phyloP scores from a whole-genome alignment of 2,888 invertebrate species.

The Cephus spinipes region DNA sequence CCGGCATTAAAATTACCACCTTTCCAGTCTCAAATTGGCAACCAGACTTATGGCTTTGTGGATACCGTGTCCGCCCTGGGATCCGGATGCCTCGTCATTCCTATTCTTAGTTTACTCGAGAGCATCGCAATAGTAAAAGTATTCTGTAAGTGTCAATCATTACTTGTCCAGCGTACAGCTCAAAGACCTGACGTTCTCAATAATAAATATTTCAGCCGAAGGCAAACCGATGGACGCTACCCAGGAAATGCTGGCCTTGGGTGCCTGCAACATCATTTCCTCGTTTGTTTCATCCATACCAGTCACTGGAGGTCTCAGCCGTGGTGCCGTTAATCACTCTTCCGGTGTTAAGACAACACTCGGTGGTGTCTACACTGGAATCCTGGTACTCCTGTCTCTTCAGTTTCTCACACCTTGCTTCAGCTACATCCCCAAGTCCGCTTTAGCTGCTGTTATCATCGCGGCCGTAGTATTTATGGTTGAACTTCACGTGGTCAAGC shows the following conservation, averaged over 20 bases:
- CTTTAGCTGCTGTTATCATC: constrained; percentile 78
- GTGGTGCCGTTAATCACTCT: constrained; percentile 79
- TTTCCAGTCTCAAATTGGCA: constrained; percentile 73
- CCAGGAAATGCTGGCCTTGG: constrained; percentile 78
- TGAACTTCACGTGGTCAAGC: constrained; percentile 73
- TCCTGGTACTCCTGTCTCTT: constrained; percentile 68
- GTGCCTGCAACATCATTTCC: constrained; percentile 74
- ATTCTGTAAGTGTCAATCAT: constrained; percentile 69
- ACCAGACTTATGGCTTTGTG: constrained; percentile 69
- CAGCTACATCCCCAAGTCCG: constrained; percentile 74
- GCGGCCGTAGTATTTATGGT: constrained; percentile 79
- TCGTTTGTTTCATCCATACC: constrained; percentile 79
- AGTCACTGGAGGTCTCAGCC: constrained; percentile 72
- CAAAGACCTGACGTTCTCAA: not conserved
- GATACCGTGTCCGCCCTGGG: constrained; percentile 74
- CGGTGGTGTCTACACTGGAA: constrained; percentile 75
- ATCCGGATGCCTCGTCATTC: constrained; percentile 75
- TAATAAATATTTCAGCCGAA: constrained; percentile 65
- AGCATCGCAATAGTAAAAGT: constrained; percentile 80
- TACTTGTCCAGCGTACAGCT: not conserved
- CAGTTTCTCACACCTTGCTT: constrained; percentile 78
- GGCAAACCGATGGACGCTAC: constrained; percentile 75
- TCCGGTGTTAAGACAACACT: constrained; percentile 78
- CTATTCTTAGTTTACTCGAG: constrained; percentile 76
- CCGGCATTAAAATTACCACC: constrained; percentile 76